phyloP scores from a whole-genome alignment of 2,113 vertebrate species.

The Mus musculus region DNA sequence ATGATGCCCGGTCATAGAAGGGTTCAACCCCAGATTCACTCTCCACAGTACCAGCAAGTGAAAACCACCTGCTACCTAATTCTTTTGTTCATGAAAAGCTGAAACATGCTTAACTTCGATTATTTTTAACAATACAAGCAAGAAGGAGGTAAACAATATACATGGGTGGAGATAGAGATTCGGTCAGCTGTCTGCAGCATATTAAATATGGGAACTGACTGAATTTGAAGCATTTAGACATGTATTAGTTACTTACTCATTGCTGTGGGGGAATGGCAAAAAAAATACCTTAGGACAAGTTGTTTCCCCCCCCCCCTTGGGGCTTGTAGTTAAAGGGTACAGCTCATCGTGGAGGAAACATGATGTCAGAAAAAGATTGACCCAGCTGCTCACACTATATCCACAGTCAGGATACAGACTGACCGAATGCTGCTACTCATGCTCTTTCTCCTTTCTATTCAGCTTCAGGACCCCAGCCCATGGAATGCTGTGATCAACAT shows the following conservation, averaged over 20 bases:
- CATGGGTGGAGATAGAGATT: neutral
- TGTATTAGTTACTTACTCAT: too few species aligned
- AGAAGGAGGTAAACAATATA: constrained; percentile 12
- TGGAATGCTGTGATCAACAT: neutral
- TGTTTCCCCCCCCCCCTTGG: too few species aligned
- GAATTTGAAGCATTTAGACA: neutral
- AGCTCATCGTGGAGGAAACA: neutral
- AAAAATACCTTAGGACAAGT: too few species aligned
- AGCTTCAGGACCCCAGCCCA: too few species aligned
- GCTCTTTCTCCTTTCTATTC: neutral
- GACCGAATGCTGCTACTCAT: neutral
- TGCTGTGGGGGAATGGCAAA: too few species aligned
- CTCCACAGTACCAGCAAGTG: constrained; percentile 44
- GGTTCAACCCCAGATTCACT: constrained; percentile 37
- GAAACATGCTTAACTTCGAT: constrained; percentile 65
- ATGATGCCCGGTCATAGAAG: neutral
- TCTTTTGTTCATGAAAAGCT: constrained; percentile 70
- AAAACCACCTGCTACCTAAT: constrained; percentile 69
- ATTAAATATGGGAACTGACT: constrained; percentile 19
- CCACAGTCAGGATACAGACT: neutral
- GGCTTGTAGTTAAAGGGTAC: neutral
- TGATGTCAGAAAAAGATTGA: neutral
- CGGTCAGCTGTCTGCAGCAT: too few species aligned
- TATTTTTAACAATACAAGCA: constrained; percentile 64
- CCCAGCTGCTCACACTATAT: neutral